phyloP scores from a whole-genome alignment of 2,888 invertebrate genomes.

The Melangyna quadrimaculata region DNA sequence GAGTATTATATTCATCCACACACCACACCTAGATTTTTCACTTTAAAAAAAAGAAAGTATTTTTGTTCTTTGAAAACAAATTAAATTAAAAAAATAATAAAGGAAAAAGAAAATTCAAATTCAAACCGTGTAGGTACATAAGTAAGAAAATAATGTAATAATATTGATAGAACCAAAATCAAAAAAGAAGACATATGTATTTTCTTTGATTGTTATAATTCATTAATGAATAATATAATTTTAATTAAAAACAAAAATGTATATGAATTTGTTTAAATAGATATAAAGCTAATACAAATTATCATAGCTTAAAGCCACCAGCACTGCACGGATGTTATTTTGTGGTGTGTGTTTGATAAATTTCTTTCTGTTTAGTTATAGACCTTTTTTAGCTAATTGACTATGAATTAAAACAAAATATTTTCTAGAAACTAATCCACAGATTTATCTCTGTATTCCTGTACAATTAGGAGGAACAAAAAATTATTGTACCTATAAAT shows the following conservation, averaged over 20 bases:
- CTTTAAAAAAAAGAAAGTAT: conserved; percentile 54
- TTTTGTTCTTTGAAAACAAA: no score
- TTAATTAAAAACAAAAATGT: not conserved
- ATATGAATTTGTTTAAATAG: conserved; percentile 30
- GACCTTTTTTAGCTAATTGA: conserved; percentile 57
- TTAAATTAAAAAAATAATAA: conserved; percentile 21
- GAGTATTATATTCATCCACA: conserved; percentile 57
- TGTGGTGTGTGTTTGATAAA: conserved; percentile 27
- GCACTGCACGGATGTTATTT: not conserved
- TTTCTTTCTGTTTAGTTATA: conserved; percentile 47
- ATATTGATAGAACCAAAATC: conserved; percentile 28
- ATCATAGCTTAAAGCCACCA: conserved; percentile 45
- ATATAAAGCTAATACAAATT: conserved; percentile 17
- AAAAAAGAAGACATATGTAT: not conserved
- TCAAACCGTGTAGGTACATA: no score
- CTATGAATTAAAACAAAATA: conserved; percentile 49
- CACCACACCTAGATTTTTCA: conserved; percentile 37
- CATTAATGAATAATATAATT: not conserved
- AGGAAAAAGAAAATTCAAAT: not conserved
- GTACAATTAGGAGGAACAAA: conserved; percentile 42
- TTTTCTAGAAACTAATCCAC: conserved; percentile 45
- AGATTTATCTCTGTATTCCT: conserved; percentile 30
- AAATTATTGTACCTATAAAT: no score
- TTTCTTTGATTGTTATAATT: not conserved
- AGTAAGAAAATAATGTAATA: not conserved